Evolutionary conservation across 2,113 vertebrate genomes (phyloP).

Genomic region (Notiomystis cincta): DNA sequence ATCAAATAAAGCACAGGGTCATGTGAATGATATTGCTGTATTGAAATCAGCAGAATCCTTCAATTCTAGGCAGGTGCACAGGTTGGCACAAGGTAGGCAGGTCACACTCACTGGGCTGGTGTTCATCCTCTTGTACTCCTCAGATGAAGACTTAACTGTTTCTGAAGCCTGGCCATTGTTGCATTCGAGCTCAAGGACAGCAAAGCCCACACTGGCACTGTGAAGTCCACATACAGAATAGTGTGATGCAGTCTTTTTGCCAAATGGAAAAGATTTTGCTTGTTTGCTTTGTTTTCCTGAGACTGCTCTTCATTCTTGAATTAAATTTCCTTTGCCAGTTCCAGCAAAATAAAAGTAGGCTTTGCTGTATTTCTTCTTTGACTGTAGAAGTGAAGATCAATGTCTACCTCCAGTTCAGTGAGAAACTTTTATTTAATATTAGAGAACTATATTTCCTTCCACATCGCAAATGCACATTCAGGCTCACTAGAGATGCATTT

Average conservation of each 20-base stretch:
- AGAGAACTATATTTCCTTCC: neutral
- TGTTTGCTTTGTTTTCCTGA: neutral
- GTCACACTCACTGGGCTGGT: neutral
- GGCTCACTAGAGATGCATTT: neutral
- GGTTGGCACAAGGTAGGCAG: neutral
- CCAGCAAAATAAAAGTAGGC: neutral
- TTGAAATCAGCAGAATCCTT: neutral
- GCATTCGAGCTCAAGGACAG: neutral
- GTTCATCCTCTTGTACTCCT: neutral
- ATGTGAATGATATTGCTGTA: neutral
- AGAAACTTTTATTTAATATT: conserved; percentile 34
- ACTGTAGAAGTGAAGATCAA: neutral
- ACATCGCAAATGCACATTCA: neutral
- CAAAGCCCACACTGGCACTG: neutral
- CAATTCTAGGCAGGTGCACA: neutral
- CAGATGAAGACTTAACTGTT: neutral
- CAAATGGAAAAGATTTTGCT: neutral
- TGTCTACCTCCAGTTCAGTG: neutral
- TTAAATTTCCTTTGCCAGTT: neutral
- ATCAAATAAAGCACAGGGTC: neutral
- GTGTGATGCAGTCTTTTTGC: neutral
- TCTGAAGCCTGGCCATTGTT: neutral
- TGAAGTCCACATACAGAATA: neutral
- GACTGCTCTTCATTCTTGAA: neutral
- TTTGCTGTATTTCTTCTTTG: neutral